phyloP scores from a whole-genome alignment of 2,797 vertebrate species.

The Manis pentadactyla region DNA sequence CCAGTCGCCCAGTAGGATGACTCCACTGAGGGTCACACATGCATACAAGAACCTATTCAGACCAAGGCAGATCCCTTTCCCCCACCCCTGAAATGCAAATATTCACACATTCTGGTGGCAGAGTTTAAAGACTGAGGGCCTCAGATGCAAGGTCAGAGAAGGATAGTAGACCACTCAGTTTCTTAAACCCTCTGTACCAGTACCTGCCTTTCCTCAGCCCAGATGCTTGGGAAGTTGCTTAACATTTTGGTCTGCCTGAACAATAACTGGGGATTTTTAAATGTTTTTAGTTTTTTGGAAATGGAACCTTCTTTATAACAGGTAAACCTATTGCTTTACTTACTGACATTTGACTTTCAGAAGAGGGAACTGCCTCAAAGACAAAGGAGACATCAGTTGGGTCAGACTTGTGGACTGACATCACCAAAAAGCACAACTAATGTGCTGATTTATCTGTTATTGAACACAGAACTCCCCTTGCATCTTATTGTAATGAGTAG shows the following conservation, averaged over 20 bases:
- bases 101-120: not conserved
- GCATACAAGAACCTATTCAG: not conserved
- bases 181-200: not conserved
- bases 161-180: not conserved
- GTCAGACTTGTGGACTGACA: conserved; percentile 26
- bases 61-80: not conserved
- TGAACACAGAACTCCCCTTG: conserved; percentile 37
- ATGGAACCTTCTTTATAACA: conserved; percentile 7
- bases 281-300: conserved; percentile 47
- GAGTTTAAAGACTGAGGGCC: not conserved
- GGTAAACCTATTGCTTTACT: conserved; percentile 34
- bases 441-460: conserved; percentile 48
- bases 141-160: not conserved
- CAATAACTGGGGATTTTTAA: not conserved
- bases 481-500: not conserved
- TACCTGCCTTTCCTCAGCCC: not conserved
- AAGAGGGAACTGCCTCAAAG: conserved; percentile 41
- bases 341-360: conserved; percentile 59
- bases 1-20: not conserved
- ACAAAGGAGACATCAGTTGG: conserved; percentile 25
- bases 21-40: not conserved
- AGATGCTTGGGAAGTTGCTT: not conserved
- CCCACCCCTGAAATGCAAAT: not conserved
- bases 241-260: not conserved
- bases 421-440: not conserved